Conservation (phyloP, 2,113 vertebrate genomes). For the Lates calcarifer region DNA sequence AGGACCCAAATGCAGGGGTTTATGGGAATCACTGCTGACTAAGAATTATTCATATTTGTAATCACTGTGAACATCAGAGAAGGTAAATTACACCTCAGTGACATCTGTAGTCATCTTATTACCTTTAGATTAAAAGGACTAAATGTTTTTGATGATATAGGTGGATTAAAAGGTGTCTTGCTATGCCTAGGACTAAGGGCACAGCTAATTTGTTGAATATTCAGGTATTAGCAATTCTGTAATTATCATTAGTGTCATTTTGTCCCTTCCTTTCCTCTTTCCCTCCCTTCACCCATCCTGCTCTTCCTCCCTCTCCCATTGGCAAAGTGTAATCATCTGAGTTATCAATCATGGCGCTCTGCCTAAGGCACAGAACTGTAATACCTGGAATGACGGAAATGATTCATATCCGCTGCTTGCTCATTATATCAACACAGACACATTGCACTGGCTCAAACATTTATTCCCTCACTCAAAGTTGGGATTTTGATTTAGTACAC, state of each 20-base stretch:
- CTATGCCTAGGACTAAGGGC: conserved; percentile 23
- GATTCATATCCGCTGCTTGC: conserved; percentile 65
- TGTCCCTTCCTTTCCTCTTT: conserved; percentile 44
- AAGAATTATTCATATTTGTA: background rate
- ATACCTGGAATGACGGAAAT: conserved; percentile 69
- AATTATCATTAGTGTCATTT: conserved; percentile 76
- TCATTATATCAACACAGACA: conserved; percentile 47
- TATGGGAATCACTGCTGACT: background rate
- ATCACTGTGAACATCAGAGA: background rate
- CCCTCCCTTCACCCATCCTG: conserved; percentile 27
- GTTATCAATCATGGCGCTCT: conserved; percentile 71
- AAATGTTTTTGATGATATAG: background rate
- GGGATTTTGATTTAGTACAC: conserved; percentile 40
- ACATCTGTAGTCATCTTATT: background rate
- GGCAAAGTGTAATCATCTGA: conserved; percentile 72
- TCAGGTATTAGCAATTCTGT: conserved; percentile 68
- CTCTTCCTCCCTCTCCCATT: conserved; percentile 56
- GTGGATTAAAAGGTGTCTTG: conserved; percentile 21
- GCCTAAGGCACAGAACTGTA: conserved; percentile 55
- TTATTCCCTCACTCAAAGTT: conserved; percentile 28
- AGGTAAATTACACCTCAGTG: background rate
- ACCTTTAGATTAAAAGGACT: background rate
- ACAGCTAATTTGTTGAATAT: conserved; percentile 40
- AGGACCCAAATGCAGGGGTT: background rate
- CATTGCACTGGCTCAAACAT: conserved; percentile 21